phyloP scores from a whole-genome alignment of 2,888 invertebrate genomes.

The Enchytraeus crypticus region DNA sequence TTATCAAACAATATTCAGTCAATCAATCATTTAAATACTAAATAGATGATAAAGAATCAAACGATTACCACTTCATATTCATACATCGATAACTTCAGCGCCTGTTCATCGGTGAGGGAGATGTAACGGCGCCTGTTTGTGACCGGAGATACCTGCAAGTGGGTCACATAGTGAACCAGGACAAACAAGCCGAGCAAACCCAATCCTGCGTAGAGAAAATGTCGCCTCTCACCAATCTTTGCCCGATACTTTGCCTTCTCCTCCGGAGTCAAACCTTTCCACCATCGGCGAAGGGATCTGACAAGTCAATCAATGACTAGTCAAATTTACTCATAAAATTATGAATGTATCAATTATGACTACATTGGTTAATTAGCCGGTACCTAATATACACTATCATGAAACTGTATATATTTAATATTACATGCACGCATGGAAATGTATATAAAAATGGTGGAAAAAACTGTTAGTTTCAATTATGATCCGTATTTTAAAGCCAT shows the following conservation, averaged over 20 bases:
- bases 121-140: constrained; percentile 54
- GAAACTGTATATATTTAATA: not conserved
- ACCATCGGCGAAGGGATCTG: constrained; percentile 50
- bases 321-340: no score
- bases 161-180: constrained; percentile 43
- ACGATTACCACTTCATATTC: constrained; percentile 44
- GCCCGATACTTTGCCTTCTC: constrained; percentile 32
- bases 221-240: constrained; percentile 18
- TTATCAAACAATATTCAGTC: not conserved
- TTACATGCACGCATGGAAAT: not conserved
- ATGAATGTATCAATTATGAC: no score
- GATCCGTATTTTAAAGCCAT: not conserved
- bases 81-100: constrained; percentile 44
- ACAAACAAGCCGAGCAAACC: constrained; percentile 10
- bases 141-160: constrained; percentile 53
- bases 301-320: not conserved
- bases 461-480: not conserved
- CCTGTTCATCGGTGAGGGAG: constrained; percentile 51
- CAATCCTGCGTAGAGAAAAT: constrained; percentile 7
- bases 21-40: not conserved
- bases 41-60: not conserved
- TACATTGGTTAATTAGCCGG: no score
- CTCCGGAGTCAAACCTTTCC: constrained; percentile 44
- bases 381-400: not conserved
- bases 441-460: not conserved